Percentiles rank a stretch among this genome's conserved stretches.
These are phyloP conservation scores for human (Homo sapiens) DNA, from an alignment of 2,113 vertebrate genomes.

Conservation along the genomic window GRCh38 chr3:150761001-150761500, in stretches of 20 bases:
- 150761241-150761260: constrained; percentile 32
- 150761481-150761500: background rate
- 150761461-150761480: background rate
- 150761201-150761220: background rate
- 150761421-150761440: background rate
- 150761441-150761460: background rate
- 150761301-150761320: background rate
- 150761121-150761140: constrained; percentile 68
- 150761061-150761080: constrained; percentile 60
- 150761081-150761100: constrained; percentile 35
- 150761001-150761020: constrained; percentile 58
- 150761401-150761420: background rate
- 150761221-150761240: background rate
- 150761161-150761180: constrained; percentile 33
- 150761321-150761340: background rate
- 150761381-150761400: background rate
- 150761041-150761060: constrained; percentile 43
- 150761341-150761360: background rate
- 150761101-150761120: constrained; percentile 67
- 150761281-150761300: background rate
- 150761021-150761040: constrained; percentile 57
- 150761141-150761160: constrained; percentile 55
- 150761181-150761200: background rate
- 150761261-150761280: background rate
- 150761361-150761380: background rate